phyloP scores from a whole-genome alignment of 2,113 vertebrate genomes.

The Syngnathus scovelli region DNA sequence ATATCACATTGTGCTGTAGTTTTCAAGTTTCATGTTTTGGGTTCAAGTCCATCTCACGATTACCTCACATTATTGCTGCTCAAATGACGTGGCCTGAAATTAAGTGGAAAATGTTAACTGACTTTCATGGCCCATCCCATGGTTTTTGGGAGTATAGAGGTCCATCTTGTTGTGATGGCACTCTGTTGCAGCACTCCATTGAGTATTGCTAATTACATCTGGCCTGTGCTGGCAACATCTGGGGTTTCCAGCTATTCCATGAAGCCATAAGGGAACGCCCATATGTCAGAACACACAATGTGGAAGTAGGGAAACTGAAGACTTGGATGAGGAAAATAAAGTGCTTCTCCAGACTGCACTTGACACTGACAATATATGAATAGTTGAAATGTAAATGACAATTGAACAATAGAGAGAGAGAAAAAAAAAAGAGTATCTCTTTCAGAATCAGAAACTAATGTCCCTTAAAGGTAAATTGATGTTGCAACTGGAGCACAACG shows the following conservation, averaged over 20 bases:
- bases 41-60: too few species aligned
- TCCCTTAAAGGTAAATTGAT: too few species aligned
- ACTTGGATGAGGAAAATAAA: conserved; percentile 12
- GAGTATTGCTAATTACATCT: conserved; percentile 62
- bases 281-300: conserved; percentile 53
- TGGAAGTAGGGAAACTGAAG: conserved; percentile 8
- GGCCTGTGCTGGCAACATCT: conserved; percentile 63
- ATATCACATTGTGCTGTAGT: background rate
- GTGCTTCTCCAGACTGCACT: conserved; percentile 12
- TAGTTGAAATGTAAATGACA: conserved; percentile 18
- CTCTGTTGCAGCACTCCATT: conserved; percentile 37
- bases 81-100: conserved; percentile 6
- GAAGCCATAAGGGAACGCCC: conserved; percentile 57
- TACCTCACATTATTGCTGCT: background rate
- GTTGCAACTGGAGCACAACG: too few species aligned
- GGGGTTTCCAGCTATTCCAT: conserved; percentile 49
- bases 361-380: conserved; percentile 17
- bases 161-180: conserved; percentile 45
- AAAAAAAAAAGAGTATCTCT: background rate
- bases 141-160: conserved; percentile 24
- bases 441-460: too few species aligned
- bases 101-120: background rate
- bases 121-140: background rate
- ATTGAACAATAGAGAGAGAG: conserved; percentile 8
- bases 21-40: background rate